Evolutionary conservation across 1,140 invertebrate genomes (phyloP).

Genomic region (Euwallacea fornicatus): DNA sequence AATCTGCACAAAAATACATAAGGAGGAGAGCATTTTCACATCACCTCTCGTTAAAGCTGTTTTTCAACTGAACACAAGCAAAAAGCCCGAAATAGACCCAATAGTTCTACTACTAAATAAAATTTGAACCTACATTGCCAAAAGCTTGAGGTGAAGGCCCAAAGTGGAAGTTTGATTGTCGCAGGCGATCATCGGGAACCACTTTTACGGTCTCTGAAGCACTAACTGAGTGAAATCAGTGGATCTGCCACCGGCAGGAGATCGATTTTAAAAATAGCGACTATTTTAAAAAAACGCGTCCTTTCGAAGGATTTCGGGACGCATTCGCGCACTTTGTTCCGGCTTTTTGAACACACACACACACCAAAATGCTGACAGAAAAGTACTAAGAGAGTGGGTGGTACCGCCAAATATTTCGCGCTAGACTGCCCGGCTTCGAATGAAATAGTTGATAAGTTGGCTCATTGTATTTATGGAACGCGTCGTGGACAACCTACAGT

Average conservation of each 20-base stretch:
- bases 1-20: constrained; percentile 11
- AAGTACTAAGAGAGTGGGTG: not conserved
- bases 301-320: constrained; percentile 11
- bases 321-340: not conserved
- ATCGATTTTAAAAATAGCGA: constrained; percentile 22
- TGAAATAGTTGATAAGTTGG: constrained; percentile 30
- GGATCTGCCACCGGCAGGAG: not conserved
- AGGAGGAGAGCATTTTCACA: constrained; percentile 7
- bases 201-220: too few relatives aligned
- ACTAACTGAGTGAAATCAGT: too few relatives aligned
- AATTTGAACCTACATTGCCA: constrained; percentile 30
- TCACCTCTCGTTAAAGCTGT: too few relatives aligned
- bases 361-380: not conserved
- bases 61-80: too few relatives aligned
- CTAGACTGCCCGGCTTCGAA: constrained; percentile 29
- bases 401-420: constrained; percentile 16
- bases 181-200: constrained; percentile 12
- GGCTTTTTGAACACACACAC: constrained; percentile 2
- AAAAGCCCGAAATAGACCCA: too few relatives aligned
- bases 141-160: constrained; percentile 32
- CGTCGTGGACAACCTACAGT: not conserved
- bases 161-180: constrained; percentile 32
- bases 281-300: constrained; percentile 9
- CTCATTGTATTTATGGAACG: constrained; percentile 30
- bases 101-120: not conserved